These are phyloP conservation scores for Dolomedes plantarius DNA, from an alignment of 2,888 invertebrate species.

Conservation along the genomic window DNA sequence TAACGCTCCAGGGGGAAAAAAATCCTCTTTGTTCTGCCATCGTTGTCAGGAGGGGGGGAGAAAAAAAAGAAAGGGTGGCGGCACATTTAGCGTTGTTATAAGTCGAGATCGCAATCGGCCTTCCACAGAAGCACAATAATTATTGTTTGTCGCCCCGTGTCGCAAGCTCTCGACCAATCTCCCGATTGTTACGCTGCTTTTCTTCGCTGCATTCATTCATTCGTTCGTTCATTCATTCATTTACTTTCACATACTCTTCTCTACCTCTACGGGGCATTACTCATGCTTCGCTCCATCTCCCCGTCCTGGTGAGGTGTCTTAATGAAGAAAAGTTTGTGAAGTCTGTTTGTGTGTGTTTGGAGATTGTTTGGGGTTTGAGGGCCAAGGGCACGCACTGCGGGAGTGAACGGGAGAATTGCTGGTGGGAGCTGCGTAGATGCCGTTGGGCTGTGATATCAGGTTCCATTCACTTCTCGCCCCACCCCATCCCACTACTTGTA, in stretches of 20 bases:
- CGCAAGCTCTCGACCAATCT: conserved; percentile 39
- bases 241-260: background rate
- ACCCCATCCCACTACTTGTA: too few relatives aligned
- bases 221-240: background rate
- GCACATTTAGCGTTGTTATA: conserved; percentile 44
- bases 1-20: background rate
- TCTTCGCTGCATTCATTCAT: conserved; percentile 29
- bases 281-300: conserved; percentile 36
- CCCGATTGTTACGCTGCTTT: conserved; percentile 49
- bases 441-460: too few relatives aligned
- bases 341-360: background rate
- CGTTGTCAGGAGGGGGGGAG: conserved; percentile 3
- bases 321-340: background rate
- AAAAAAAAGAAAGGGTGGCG: conserved; percentile 23
- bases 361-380: background rate
- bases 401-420: too few relatives aligned
- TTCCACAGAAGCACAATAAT: conserved; percentile 63
- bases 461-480: too few relatives aligned
- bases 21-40: conserved; percentile 33
- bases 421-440: too few relatives aligned
- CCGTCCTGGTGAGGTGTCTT: background rate
- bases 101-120: conserved; percentile 64
- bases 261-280: conserved; percentile 54
- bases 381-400: background rate
- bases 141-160: conserved; percentile 68